Evolutionary conservation across 53 echinoderm and acorn worm species (phyloP).

Genomic region (Stichopus horrens): DNA sequence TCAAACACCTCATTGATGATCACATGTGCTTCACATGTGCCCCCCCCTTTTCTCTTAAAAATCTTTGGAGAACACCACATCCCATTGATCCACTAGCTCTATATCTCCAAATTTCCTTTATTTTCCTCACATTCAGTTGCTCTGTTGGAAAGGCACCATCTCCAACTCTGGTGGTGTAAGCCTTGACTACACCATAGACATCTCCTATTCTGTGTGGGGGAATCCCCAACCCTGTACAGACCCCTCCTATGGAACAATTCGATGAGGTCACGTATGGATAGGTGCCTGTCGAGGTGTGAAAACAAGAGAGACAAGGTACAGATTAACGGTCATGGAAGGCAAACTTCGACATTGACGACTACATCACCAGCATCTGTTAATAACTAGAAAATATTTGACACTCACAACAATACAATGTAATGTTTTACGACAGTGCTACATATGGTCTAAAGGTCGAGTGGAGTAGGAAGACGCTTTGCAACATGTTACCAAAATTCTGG

Average conservation of each 20-base stretch:
- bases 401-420: no score
- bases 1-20: not conserved
- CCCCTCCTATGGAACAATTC: conserved; percentile 25
- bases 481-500: no score
- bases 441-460: no score
- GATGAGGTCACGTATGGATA: conserved; percentile 20
- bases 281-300: not conserved
- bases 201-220: conserved; percentile 7
- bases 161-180: conserved; percentile 96
- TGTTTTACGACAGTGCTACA: no score
- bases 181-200: conserved; percentile 86
- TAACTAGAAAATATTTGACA: no score
- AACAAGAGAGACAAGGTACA: not conserved
- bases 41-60: not conserved
- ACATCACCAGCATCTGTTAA: no score
- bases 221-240: conserved; percentile 3
- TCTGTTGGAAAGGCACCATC: conserved; percentile 96
- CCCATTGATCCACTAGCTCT: not conserved
- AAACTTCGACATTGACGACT: no score
- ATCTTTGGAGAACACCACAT: not conserved
- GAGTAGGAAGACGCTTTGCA: no score
- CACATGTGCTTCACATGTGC: not conserved
- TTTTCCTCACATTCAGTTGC: conserved; percentile 68
- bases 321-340: no score
- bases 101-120: not conserved